Evolutionary conservation across 2,797 vertebrate species (phyloP), one percentile per base, ranked within the genome.

Genomic region (Pseudochirops cupreus): DNA sequence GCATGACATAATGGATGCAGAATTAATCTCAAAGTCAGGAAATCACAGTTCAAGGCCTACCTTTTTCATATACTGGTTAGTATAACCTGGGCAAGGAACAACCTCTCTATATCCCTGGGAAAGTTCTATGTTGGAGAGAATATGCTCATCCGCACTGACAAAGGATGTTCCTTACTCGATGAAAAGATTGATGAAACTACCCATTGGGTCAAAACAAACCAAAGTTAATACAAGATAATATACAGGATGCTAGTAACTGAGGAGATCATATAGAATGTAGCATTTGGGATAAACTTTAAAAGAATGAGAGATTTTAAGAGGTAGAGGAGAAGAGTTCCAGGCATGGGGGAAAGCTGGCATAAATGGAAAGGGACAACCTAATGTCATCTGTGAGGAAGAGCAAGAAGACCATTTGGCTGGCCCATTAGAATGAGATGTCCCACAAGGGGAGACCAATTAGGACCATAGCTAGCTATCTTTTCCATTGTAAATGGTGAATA

Each of bases 391-490:
- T 50, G 10, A 87, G 24, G 39, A 50, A 50, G 39, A 87, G 10
- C 2, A 87, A 26, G 21, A 28, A 50, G 74, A 50, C 39, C 74
- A 28, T 87, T 87, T 50, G 39, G 39, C 21, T 87, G 74, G 9
- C 33, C 39, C 39, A 87, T 39, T 4, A 58, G 74, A 87, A 39
- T 28, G 5, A 57, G 56, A 21, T 24, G 21, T 57, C 56, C 56
- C 56, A 57, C 1, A 1, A 46, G 67, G n/a, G 7, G 67, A 87
- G 57, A 89, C 14, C 39, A 50, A 28, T 56, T 58, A 58, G 10
- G 93, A 54, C 90, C 90, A 92, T 93, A 58, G 31, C 56, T 95
- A 89, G 74, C 10, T 82, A 53, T 92, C 56, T 21, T 91, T 96
- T 58, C 54, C 39, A 56, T 92, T 52, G 11, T 9, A 53, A 95